Base-by-base conservation (phyloP, 1,140 invertebrate species). In the Brachionus rubens region DNA sequence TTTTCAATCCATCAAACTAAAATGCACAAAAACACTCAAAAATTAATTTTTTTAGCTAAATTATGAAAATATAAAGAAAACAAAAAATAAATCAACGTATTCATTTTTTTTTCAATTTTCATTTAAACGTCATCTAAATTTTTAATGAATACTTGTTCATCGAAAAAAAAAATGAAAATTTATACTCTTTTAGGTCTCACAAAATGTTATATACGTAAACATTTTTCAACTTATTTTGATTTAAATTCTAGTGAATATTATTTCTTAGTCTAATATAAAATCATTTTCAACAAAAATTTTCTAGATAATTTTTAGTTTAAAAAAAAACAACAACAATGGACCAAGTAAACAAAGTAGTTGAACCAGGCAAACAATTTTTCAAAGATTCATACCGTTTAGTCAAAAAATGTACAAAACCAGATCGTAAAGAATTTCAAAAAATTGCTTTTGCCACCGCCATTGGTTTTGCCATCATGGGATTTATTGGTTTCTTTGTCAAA, bases 401-500 rank as follows among this genome's bases (percentile, higher is more conserved):
- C 0, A 98, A 98, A 86, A 91, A 96, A 85, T 99, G 97, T 85
- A 99, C 96, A 56, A 99, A 99, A 85, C 97, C 97, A 56, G 96
- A 99, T 84, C 89, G 95, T 81, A 98, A 96, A 94, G 96, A 99
- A 87, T 99, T 99, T 85, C 95, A 99, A 84, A 99, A 99, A 86
- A 99, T 99, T 84, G 96, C 96, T 16, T 91, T 99, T 80, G 97
- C 97, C 46, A 99, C 97, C 78, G 97, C 96, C 0, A 97, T 99
- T 82, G 97, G 96, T 59, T 99, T 99, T 87, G 96, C 92, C 81
- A 98, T 99, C 83, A 99, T 99, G 97, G 97, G 97, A 54, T 99
- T 99, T 85, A 99, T 99, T 85, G 96, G 96, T 80, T 99, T 99
- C 87, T 99, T 99, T 81, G 96, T 99, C 5, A 99, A 99, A 87